These are phyloP conservation scores for Pelmatolapia mariae DNA, from an alignment of 2,113 vertebrate species.

Conservation along the genomic window DNA sequence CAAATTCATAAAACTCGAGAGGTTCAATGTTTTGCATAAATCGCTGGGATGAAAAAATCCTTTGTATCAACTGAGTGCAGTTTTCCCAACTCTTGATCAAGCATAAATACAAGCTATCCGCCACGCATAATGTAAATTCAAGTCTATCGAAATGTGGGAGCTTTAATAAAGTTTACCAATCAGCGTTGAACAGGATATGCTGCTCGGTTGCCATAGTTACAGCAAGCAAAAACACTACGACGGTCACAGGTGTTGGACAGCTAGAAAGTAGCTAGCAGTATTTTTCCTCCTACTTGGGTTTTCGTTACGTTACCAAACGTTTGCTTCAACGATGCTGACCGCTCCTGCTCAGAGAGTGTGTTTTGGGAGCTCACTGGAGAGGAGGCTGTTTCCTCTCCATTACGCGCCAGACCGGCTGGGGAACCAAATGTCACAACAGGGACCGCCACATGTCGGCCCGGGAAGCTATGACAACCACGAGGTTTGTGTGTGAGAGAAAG, in stretches of 20 bases:
- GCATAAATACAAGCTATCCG: neutral
- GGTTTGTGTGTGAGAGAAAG: constrained; percentile 24
- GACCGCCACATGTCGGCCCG: constrained; percentile 62
- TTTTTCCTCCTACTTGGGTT: neutral
- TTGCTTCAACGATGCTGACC: neutral
- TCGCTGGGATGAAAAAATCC: neutral
- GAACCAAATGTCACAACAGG: constrained; percentile 19
- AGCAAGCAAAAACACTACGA: neutral
- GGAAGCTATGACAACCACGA: constrained; percentile 69
- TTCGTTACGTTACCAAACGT: accelerated
- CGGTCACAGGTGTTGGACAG: neutral
- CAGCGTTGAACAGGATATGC: neutral
- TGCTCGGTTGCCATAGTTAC: constrained; percentile 29
- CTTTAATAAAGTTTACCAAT: neutral
- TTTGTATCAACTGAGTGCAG: neutral
- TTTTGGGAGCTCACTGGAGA: constrained; percentile 72
- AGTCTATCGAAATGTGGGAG: neutral
- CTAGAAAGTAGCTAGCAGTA: neutral
- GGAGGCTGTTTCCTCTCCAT: constrained; percentile 67
- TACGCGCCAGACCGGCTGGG: constrained; percentile 63
- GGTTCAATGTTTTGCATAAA: neutral
- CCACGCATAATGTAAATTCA: neutral
- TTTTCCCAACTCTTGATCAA: neutral
- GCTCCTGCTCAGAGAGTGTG: neutral
- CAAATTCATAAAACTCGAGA: accelerated